phyloP scores from a whole-genome alignment of 1,140 invertebrate genomes.

The Anoplolepis gracilipes region DNA sequence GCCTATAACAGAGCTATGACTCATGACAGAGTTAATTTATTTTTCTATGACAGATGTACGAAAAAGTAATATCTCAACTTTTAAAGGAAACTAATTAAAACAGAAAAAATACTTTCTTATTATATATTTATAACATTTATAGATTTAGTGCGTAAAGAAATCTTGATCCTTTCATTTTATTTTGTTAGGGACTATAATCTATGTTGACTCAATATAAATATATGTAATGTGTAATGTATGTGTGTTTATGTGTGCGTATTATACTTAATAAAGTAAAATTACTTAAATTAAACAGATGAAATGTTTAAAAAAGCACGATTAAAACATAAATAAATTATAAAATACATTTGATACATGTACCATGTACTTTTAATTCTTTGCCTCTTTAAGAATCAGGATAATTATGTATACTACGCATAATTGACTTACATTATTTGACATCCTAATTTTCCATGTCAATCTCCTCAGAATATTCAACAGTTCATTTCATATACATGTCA shows the following conservation, averaged over 20 bases:
- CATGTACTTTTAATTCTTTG: background rate
- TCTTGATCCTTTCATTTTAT: background rate
- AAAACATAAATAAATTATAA: background rate
- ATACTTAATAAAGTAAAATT: no score
- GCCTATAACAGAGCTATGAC: constrained; percentile 5
- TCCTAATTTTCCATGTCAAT: constrained; percentile 4
- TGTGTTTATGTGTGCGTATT: no score
- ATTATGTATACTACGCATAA: background rate
- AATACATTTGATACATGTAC: background rate
- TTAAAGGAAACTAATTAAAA: background rate
- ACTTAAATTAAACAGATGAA: background rate
- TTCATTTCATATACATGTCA: background rate
- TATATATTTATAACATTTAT: background rate
- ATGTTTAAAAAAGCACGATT: background rate
- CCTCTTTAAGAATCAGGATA: no score
- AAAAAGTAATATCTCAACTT: background rate
- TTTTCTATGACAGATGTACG: constrained; percentile 3
- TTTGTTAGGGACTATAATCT: background rate
- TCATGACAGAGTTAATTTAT: constrained; percentile 11
- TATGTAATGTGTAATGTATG: no score
- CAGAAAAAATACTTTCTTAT: background rate
- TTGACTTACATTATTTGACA: background rate
- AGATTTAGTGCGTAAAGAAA: background rate
- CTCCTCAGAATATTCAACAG: background rate
- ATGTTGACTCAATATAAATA: background rate